Evolutionary conservation across 2,888 invertebrate genomes (phyloP).

Genomic region (Tiphia femorata): DNA sequence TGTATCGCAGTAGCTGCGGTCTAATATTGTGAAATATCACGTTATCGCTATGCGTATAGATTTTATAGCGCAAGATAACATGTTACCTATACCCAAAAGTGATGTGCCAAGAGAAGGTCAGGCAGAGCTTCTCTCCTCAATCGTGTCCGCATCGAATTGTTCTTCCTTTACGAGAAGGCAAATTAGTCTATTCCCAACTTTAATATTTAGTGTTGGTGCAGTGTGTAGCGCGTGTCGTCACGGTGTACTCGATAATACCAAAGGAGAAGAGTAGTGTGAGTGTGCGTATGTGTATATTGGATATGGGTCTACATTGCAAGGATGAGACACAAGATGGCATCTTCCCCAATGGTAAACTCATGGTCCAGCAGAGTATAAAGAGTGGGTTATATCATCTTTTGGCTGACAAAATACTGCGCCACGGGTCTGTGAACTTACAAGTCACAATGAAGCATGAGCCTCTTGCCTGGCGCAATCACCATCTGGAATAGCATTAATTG

Average conservation of each 20-base stretch:
- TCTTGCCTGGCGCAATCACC: slow-evolving; percentile 43
- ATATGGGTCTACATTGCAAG: slow-evolving; percentile 38
- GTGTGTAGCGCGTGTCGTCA: slow-evolving; percentile 36
- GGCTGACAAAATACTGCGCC: slow-evolving; percentile 45
- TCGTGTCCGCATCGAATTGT: slow-evolving; percentile 31
- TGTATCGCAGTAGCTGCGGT: too few species aligned
- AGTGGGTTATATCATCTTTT: slow-evolving; percentile 40
- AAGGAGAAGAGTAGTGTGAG: slow-evolving; percentile 38
- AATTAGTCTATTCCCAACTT: slow-evolving; percentile 25
- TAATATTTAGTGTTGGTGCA: slow-evolving; percentile 41
- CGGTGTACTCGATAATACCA: slow-evolving; percentile 36
- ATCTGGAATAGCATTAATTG: slow-evolving; percentile 37
- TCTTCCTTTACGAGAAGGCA: slow-evolving; percentile 21
- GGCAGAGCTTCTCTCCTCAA: too few species aligned
- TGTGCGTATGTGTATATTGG: slow-evolving; percentile 40
- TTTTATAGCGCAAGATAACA: too few species aligned
- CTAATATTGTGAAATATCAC: too few species aligned
- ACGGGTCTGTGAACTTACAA: slow-evolving; percentile 44
- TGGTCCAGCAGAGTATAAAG: slow-evolving; percentile 38
- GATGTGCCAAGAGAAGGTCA: too few species aligned
- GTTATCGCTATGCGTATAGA: too few species aligned
- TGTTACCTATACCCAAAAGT: too few species aligned
- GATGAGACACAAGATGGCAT: slow-evolving; percentile 41
- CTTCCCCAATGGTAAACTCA: slow-evolving; percentile 40
- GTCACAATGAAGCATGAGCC: slow-evolving; percentile 45